Evolutionary conservation across 2,113 vertebrate genomes (phyloP), one percentile per base, ranked within the genome.

Genomic region (Channa argus): DNA sequence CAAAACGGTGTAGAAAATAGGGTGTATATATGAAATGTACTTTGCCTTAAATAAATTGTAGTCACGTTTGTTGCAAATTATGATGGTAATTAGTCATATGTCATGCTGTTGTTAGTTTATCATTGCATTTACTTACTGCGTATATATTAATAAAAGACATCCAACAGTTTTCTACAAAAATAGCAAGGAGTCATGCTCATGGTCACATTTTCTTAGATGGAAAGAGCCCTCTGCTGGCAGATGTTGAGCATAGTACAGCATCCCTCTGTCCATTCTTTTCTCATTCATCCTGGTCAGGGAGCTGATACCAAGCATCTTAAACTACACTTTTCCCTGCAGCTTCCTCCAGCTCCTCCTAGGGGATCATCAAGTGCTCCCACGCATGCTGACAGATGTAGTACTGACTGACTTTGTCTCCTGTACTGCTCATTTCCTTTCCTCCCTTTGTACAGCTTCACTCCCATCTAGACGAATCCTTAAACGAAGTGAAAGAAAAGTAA

Each of bases 181-280:
- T 43, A 39, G 50, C 24, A 34, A 36, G 33, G 38, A 60, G 34
- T 13, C 33, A 62, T 54, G 41, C 13, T 11, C 13, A 36, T 46
- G 6, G 6, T 52, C 14, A 74, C 13, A 5, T 15, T 74, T 85
- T 56, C 33, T n/a, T 37, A 39, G 37, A 74, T 51, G 53, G 15
- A 83, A 43, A 74, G 39, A 51, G 80, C 73, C 79, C 74, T 82
- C 91, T 91, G 71, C 84, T 89, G 89, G 86, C 24, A 13, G 4
- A 7, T 8, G 12, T 2, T 9, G 24, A 39, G 7, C 2, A 82
- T 0, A 49, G 47, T 75, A 63, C 12, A 6, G 9, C n/a, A 56
- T 10, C 12, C 45, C 50, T 24, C 8, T 45, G 4, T 6, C 13
- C 52, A 44, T 33, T 39, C 33, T 37, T 6, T 1, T 39, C 45